A percentile compares a stretch with the other conserved stretches of the same genome.
Evolutionary conservation across 2,113 vertebrate species (phyloP).

Genomic region (Laticauda laticaudata): DNA sequence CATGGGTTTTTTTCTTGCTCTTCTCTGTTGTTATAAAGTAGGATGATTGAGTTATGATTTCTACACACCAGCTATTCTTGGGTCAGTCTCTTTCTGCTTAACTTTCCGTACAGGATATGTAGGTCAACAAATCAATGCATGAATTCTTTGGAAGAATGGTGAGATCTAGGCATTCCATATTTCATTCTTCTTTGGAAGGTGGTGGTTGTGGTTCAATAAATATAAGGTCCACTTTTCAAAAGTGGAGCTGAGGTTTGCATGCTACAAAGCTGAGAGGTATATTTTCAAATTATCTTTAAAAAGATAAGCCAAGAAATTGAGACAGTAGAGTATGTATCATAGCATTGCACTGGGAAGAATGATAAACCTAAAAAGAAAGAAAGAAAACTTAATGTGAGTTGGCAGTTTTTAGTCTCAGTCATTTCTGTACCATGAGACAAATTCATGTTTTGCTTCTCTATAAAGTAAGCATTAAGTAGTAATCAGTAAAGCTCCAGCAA

Average conservation of each 20-base stretch:
- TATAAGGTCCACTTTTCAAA: background rate
- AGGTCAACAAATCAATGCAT: background rate
- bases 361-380: background rate
- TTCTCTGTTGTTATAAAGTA: background rate
- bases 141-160: background rate
- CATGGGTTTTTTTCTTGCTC: background rate
- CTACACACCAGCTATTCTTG: background rate
- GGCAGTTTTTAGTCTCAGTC: background rate
- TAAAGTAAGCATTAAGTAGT: background rate
- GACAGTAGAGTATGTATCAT: background rate
- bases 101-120: background rate
- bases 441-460: background rate
- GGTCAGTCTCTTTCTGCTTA: background rate
- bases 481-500: background rate
- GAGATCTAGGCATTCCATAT: background rate
- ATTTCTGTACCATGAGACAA: background rate
- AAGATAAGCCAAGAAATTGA: background rate
- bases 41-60: background rate
- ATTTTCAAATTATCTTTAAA: background rate
- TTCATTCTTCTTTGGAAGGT: background rate
- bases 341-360: background rate
- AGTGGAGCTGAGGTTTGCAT: background rate
- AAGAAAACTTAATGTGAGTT: background rate
- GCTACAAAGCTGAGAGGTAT: background rate
- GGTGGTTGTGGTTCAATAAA: too few relatives aligned